Evolutionary conservation across 2,113 vertebrate genomes (phyloP).

Genomic region (Anolis carolinensis): DNA sequence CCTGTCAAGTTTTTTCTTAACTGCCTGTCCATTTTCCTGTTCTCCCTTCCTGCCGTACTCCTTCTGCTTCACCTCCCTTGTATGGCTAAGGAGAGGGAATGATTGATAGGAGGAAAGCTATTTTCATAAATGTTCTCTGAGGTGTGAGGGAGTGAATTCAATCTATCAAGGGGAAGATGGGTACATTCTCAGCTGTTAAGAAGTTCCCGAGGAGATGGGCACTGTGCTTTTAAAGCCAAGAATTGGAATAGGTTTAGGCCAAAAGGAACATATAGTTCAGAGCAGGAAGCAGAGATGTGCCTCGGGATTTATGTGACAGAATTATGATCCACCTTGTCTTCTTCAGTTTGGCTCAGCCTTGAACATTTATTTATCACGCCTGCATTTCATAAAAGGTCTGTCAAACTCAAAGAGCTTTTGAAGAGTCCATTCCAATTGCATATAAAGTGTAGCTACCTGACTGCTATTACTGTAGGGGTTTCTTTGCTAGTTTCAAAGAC

Average conservation of each 20-base stretch:
- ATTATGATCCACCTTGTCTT: not conserved
- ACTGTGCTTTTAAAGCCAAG: conserved; percentile 58
- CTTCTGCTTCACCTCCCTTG: conserved; percentile 58
- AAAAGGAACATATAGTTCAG: conserved; percentile 43
- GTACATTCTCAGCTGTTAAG: conserved; percentile 85
- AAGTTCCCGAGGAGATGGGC: conserved; percentile 62
- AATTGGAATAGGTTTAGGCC: conserved; percentile 54
- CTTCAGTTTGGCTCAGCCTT: not conserved
- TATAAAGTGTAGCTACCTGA: not conserved
- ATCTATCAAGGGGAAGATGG: conserved; percentile 75
- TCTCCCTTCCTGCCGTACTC: accelerated
- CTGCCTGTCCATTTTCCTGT: not conserved
- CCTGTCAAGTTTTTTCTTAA: not conserved
- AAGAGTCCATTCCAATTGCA: not conserved
- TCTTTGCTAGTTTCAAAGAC: not conserved
- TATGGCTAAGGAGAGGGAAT: conserved; percentile 75
- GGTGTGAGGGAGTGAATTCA: conserved; percentile 77
- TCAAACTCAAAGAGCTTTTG: not conserved
- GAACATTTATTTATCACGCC: conserved; percentile 20
- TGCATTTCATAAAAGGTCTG: not conserved
- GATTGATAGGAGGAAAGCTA: conserved; percentile 72
- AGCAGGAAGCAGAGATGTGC: not conserved
- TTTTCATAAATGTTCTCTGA: conserved; percentile 77
- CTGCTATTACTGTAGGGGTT: not conserved
- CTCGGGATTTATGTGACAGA: not conserved